Evolutionary conservation across 2,888 invertebrate species (phyloP), one percentile per base, ranked within the genome.

Genomic region (Drosophila rellima): DNA sequence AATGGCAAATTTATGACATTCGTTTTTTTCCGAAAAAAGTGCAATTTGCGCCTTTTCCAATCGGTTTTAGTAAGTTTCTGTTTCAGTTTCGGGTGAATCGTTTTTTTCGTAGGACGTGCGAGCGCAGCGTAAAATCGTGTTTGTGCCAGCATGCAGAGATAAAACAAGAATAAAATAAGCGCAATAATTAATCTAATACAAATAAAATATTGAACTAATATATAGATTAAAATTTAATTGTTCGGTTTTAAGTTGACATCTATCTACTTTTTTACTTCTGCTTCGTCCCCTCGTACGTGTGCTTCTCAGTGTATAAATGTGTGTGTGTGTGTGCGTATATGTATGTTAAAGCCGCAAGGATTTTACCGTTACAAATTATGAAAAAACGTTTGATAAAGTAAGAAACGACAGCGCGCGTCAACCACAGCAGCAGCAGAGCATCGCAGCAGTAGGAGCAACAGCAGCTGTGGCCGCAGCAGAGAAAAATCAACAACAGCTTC

Each of bases 281-380:
- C 7, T 23, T 52, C 33, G 7, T 42, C 18, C 18, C 10, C 31
- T 13, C 31, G 39, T 45, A 26, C 31, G 37, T 40, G 15, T 57
- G 57, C 26, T 26, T 31, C 44, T 29, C 39, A 55, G 37, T 18
- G 48, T 44, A 15, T 44, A 35, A 51, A 51, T 60, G 39, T 35
- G 26, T 50, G 63, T 50, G 40, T 29, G 35, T 69, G 45, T 31
- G 33, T 44, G 71, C 13, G 37, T 40, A 4, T n/a, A 23, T 23
- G 23, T 5, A n/a, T 62, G 55, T 47, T 29, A 39, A 60, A 63
- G 31, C 60, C 51, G 55, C 60, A 18, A 70, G 65, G 66, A 66
- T 69, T 77, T 75, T 62, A 70, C 78, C 78, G 78, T 78, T 78
- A 78, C 63, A 72, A 74, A 55, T 61, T 61, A 42, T 42, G 44